A percentile compares a stretch with the other conserved stretches of the same genome.
Evolutionary conservation across 2,888 invertebrate genomes (phyloP).

Genomic region (Strigamia crassipes): DNA sequence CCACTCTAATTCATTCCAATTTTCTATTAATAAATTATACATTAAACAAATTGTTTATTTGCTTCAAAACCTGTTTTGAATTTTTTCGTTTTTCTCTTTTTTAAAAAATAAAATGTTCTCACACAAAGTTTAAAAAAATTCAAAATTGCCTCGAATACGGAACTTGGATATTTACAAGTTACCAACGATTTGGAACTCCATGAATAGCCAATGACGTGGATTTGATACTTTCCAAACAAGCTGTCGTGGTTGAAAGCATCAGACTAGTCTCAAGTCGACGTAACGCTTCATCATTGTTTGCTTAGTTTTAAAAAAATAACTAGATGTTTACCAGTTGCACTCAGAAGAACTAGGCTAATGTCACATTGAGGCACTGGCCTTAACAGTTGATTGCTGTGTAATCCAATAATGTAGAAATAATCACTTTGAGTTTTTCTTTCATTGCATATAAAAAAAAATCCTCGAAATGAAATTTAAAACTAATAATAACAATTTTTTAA

Average conservation of each 20-base stretch:
- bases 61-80: background rate
- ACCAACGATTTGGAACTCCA: background rate
- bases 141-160: background rate
- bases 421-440: background rate
- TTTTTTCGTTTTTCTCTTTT: background rate
- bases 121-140: background rate
- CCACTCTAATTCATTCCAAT: background rate
- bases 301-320: background rate
- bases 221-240: background rate
- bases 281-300: background rate
- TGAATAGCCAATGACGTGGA: slow-evolving; percentile 19
- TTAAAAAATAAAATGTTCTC: background rate
- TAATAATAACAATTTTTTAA: background rate
- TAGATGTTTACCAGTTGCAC: background rate
- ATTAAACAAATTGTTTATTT: background rate
- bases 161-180: background rate
- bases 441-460: background rate
- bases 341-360: background rate
- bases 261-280: background rate
- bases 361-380: slow-evolving; percentile 4
- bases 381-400: background rate
- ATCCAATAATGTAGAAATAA: background rate
- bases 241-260: background rate
- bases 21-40: background rate
- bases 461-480: background rate